Percentiles rank a stretch among this genome's conserved stretches.
These are phyloP conservation scores for Drosophila paracracens DNA, from an alignment of 2,888 invertebrate genomes.

Conservation along the genomic window DNA sequence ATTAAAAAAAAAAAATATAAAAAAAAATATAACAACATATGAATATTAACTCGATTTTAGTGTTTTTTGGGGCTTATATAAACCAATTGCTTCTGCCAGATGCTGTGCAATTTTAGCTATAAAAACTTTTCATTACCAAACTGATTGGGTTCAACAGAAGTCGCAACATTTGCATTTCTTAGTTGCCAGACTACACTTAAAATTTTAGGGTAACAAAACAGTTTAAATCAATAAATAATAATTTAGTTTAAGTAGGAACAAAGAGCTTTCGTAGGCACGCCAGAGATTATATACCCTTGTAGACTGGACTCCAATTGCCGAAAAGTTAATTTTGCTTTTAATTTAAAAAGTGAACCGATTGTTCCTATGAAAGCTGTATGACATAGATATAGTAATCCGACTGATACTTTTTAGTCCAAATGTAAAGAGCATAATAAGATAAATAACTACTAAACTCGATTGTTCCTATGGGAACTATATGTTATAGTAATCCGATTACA, in stretches of 20 bases:
- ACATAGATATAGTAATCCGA: background rate
- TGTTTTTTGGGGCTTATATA: conserved; percentile 19
- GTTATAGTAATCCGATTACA: background rate
- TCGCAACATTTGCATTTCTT: background rate
- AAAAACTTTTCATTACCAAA: conserved; percentile 3
- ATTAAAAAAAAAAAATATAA: conserved; percentile 10
- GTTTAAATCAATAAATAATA: background rate
- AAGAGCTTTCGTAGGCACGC: background rate
- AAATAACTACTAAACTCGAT: background rate
- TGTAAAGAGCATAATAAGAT: background rate
- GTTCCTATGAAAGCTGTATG: background rate
- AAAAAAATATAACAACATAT: background rate
- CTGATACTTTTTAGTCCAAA: background rate
- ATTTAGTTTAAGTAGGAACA: background rate
- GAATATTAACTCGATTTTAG: background rate
- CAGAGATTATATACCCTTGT: background rate
- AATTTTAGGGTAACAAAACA: background rate
- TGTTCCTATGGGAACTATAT: background rate
- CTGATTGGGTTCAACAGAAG: background rate
- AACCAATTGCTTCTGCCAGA: conserved; percentile 4
- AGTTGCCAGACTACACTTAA: background rate
- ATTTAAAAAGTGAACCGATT: background rate
- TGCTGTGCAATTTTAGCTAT: conserved; percentile 1
- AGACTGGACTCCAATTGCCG: background rate
- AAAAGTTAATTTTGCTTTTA: background rate